A percentile compares a stretch with the other conserved stretches of the same genome.
These are phyloP conservation scores for Callyntrura guangdongensis DNA, from an alignment of 2,888 invertebrate species.

Conservation along the genomic window DNA sequence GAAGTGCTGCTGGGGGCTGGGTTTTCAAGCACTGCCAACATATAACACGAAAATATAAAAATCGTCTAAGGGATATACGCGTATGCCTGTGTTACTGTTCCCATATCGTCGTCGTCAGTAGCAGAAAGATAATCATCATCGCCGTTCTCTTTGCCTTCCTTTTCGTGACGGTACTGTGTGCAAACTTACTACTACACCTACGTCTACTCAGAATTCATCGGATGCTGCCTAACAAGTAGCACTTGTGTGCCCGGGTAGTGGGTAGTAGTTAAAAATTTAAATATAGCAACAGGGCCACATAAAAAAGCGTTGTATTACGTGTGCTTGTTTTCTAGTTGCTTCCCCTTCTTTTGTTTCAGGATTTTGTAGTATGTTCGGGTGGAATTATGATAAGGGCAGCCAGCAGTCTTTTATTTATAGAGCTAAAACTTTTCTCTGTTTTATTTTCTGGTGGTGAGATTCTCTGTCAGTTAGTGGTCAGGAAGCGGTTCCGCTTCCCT, in stretches of 20 bases:
- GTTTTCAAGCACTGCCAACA: background rate
- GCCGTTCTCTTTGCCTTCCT: background rate
- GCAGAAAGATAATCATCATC: background rate
- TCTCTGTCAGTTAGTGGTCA: too few species aligned
- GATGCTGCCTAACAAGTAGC: background rate
- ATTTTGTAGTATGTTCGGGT: too few species aligned
- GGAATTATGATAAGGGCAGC: background rate
- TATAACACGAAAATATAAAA: too few species aligned
- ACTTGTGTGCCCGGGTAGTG: background rate
- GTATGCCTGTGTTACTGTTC: background rate
- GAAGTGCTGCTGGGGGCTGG: background rate
- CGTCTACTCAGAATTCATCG: background rate
- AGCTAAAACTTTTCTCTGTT: background rate
- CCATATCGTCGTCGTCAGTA: background rate
- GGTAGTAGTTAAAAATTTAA: conserved; percentile 24
- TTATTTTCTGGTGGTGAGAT: background rate
- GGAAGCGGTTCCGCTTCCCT: too few species aligned
- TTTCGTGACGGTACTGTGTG: background rate
- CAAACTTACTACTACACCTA: background rate
- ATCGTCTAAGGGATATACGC: background rate
- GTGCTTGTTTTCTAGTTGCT: background rate
- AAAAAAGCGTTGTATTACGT: background rate
- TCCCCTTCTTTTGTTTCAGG: background rate
- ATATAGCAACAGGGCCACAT: conserved; percentile 15
- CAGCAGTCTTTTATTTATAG: conserved; percentile 18